A percentile compares a stretch with the other conserved stretches of the same genome.
phyloP scores from a whole-genome alignment of 2,888 invertebrate species.

The Drosophila mimica region DNA sequence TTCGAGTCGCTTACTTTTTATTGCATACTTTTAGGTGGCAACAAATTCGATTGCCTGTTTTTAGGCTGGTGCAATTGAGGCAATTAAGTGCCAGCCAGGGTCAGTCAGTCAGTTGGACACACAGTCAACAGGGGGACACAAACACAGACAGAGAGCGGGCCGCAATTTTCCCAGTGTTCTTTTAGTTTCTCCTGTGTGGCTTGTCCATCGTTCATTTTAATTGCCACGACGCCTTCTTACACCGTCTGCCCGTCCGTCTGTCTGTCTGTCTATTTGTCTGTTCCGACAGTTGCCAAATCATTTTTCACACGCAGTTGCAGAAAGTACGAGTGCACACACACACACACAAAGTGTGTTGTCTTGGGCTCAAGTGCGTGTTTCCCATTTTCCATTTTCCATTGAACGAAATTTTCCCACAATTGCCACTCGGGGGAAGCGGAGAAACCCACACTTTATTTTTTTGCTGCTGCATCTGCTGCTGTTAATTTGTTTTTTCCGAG shows the following conservation, averaged over 20 bases:
- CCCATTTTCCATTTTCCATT: slow-evolving; percentile 51
- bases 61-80: not conserved
- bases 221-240: slow-evolving; percentile 33
- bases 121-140: slow-evolving; percentile 1
- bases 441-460: slow-evolving; percentile 30
- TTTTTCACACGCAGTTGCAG: slow-evolving; percentile 47
- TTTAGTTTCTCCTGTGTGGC: slow-evolving; percentile 23
- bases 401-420: slow-evolving; percentile 55
- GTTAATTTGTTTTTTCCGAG: slow-evolving; percentile 13
- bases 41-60: slow-evolving; percentile 14
- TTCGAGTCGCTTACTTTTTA: not conserved
- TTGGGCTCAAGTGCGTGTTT: slow-evolving; percentile 56
- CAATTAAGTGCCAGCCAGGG: slow-evolving; percentile 28
- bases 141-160: not conserved
- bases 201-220: slow-evolving; percentile 30
- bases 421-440: slow-evolving; percentile 18
- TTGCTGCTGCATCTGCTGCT: slow-evolving; percentile 21
- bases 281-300: slow-evolving; percentile 55
- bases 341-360: slow-evolving; percentile 30
- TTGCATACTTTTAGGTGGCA: slow-evolving; percentile 33
- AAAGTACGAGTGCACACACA: slow-evolving; percentile 32
- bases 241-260: slow-evolving; percentile 1
- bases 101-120: slow-evolving; percentile 20
- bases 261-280: not conserved
- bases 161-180: slow-evolving; percentile 34